Evolutionary conservation across 2,888 invertebrate species (phyloP).

Genomic region (Nycteola revayana): DNA sequence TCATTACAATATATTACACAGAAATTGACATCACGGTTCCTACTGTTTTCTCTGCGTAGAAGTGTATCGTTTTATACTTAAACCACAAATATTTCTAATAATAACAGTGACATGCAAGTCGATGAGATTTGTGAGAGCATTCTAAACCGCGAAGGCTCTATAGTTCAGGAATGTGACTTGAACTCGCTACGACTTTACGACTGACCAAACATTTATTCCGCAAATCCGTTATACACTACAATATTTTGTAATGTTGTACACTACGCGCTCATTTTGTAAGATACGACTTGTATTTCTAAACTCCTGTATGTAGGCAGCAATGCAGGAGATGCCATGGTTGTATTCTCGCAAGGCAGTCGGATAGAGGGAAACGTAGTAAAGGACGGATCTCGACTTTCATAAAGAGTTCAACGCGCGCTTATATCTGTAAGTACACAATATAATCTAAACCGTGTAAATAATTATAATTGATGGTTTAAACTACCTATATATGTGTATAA

Average conservation of each 20-base stretch:
- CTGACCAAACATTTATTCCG: constrained; percentile 30
- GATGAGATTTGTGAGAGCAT: constrained; percentile 33
- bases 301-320: constrained; percentile 9
- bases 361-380: constrained; percentile 18
- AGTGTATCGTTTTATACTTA: no score
- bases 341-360: constrained; percentile 5
- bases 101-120: not conserved
- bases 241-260: constrained; percentile 7
- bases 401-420: constrained; percentile 75
- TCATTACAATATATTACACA: no score
- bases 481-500: constrained; percentile 25
- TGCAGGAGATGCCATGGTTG: constrained; percentile 12
- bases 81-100: no score
- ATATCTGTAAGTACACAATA: constrained; percentile 35
- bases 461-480: constrained; percentile 36
- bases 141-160: constrained; percentile 29
- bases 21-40: no score
- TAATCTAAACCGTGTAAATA: constrained; percentile 46
- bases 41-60: no score
- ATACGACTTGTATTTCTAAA: no score
- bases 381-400: constrained; percentile 51
- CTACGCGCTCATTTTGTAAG: no score
- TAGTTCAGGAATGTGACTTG: constrained; percentile 43
- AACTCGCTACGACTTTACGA: constrained; percentile 31
- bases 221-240: constrained; percentile 29